These are phyloP conservation scores for Drosophila arawakana DNA, from an alignment of 1,140 invertebrate genomes.

Conservation along the genomic window DNA sequence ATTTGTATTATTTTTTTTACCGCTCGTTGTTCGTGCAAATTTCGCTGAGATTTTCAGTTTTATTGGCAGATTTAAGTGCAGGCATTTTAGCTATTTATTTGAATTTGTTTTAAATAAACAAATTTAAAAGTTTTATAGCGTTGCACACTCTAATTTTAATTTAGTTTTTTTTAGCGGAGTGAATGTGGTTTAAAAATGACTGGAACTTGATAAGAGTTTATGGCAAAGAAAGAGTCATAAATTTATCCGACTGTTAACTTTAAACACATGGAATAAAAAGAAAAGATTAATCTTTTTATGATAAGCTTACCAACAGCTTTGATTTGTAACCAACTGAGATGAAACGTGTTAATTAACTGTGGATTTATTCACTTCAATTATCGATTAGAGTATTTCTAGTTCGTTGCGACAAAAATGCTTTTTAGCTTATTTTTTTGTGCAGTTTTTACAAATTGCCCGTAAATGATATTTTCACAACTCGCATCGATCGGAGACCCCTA, in stretches of 20 bases:
- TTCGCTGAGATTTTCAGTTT: slow-evolving; percentile 63
- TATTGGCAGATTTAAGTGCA: slow-evolving; percentile 30
- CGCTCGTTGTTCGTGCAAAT: slow-evolving; percentile 70
- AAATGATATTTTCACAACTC: slow-evolving; percentile 82
- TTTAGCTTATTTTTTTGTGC: slow-evolving; percentile 21
- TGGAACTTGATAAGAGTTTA: too few species aligned
- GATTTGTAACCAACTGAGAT: too few species aligned
- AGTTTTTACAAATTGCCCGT: slow-evolving; percentile 73
- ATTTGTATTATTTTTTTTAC: slow-evolving; percentile 51
- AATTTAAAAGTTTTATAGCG: not conserved
- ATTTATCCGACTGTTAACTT: too few species aligned
- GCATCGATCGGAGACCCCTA: slow-evolving; percentile 64
- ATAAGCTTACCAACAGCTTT: too few species aligned
- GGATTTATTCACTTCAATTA: too few species aligned
- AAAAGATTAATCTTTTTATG: too few species aligned
- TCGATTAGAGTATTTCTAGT: slow-evolving; percentile 8
- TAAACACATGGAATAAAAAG: too few species aligned
- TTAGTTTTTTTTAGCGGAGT: not conserved
- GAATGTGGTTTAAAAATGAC: not conserved
- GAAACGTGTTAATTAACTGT: too few species aligned
- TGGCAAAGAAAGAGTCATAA: too few species aligned
- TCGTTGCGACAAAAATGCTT: not conserved
- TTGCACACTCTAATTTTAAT: not conserved
- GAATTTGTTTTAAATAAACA: slow-evolving; percentile 2
- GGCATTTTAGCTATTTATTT: slow-evolving; percentile 28